These are phyloP conservation scores for Stegophylla sp. DNA, from an alignment of 2,888 invertebrate genomes.

Conservation along the genomic window DNA sequence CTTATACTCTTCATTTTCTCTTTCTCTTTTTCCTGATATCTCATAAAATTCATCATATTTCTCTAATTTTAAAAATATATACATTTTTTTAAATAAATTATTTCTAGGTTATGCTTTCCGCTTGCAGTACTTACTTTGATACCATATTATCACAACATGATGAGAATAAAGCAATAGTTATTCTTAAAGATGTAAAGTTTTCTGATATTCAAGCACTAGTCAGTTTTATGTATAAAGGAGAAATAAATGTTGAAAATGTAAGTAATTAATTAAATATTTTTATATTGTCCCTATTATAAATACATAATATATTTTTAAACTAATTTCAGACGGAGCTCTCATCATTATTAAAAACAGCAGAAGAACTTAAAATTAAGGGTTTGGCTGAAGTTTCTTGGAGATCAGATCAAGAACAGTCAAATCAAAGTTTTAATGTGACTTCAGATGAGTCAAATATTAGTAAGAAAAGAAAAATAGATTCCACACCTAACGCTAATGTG, in stretches of 20 bases:
- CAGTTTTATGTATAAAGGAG: conserved; percentile 95
- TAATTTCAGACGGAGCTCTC: conserved; percentile 80
- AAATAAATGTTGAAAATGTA: conserved; percentile 93
- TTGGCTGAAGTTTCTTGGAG: conserved; percentile 89
- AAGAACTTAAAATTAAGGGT: conserved; percentile 89
- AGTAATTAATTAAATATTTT: conserved; percentile 65
- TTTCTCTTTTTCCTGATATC: no score
- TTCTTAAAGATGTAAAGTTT: conserved; percentile 89
- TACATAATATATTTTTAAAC: conserved; percentile 23
- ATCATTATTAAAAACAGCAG: conserved; percentile 87
- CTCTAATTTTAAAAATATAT: neutral
- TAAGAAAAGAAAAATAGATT: conserved; percentile 51
- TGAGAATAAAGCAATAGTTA: conserved; percentile 81
- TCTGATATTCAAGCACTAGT: conserved; percentile 87
- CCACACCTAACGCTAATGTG: conserved; percentile 19
- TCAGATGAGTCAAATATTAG: conserved; percentile 32
- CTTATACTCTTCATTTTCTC: no score
- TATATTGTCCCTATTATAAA: no score
- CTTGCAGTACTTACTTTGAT: conserved; percentile 91
- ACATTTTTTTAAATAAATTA: conserved; percentile 21
- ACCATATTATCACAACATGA: conserved; percentile 82
- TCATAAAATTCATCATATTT: no score
- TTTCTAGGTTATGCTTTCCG: conserved; percentile 82
- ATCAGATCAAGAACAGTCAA: conserved; percentile 63
- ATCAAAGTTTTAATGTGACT: conserved; percentile 59